Conservation (phyloP, 2,797 vertebrate genomes). For the Botia kubotai region DNA sequence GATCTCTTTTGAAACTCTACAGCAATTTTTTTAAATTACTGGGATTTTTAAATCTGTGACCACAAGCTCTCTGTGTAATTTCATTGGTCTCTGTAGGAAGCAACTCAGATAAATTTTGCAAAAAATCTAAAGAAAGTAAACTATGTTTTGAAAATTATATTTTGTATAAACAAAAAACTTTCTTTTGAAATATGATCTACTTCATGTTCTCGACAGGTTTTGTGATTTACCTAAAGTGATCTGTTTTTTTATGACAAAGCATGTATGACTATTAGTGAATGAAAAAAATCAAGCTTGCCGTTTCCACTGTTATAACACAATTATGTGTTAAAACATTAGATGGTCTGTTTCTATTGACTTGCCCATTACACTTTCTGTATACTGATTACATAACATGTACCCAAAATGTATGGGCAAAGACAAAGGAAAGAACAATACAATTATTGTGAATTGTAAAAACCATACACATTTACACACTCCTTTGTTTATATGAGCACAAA, state of each 20-base stretch:
- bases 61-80: background rate
- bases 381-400: conserved; percentile 5
- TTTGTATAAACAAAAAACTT: background rate
- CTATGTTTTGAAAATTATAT: background rate
- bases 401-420: conserved; percentile 6
- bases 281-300: background rate
- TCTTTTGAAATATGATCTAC: background rate
- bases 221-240: background rate
- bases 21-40: background rate
- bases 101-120: background rate
- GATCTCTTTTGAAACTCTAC: background rate
- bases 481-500: conserved; percentile 4
- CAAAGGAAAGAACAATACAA: background rate
- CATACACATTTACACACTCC: background rate
- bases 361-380: conserved; percentile 11
- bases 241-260: background rate
- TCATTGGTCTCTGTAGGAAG: background rate
- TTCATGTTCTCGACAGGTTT: background rate
- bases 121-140: background rate
- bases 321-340: background rate
- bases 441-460: background rate
- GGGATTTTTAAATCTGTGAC: background rate
- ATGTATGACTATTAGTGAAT: background rate
- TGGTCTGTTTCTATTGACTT: conserved; percentile 1
- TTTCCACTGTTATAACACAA: background rate